Conservation (phyloP, 2,797 vertebrate genomes). For the Remorina albescens region DNA sequence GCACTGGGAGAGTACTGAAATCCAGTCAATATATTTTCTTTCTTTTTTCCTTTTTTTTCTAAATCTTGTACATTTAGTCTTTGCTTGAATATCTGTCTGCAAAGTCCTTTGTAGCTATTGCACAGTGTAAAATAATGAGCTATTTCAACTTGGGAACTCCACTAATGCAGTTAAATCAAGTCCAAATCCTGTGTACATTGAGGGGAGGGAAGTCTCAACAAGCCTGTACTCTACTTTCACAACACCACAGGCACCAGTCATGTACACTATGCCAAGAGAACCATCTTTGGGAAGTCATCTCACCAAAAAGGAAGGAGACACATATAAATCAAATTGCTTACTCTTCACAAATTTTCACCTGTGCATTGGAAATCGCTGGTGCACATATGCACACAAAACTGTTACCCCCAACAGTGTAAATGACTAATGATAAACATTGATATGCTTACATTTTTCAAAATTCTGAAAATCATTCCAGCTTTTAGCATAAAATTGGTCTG, state of each 20-base stretch:
- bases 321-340: too few species aligned
- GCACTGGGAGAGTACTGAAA: not conserved
- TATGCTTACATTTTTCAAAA: constrained; percentile 20
- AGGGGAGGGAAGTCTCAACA: constrained; percentile 14
- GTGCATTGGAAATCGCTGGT: constrained; percentile 50
- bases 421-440: constrained; percentile 44
- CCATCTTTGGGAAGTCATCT: too few species aligned
- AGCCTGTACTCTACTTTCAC: constrained; percentile 18
- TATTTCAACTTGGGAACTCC: constrained; percentile 9
- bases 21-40: not conserved
- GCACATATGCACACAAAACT: constrained; percentile 1
- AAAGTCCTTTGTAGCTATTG: not conserved
- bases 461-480: constrained; percentile 53
- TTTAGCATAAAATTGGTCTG: constrained; percentile 11
- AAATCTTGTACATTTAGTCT: not conserved
- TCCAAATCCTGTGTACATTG: not conserved
- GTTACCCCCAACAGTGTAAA: constrained; percentile 20
- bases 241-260: constrained; percentile 34
- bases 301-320: too few species aligned
- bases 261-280: constrained; percentile 19
- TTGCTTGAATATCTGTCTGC: not conserved
- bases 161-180: constrained; percentile 2
- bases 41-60: not conserved
- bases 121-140: not conserved
- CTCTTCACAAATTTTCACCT: constrained; percentile 65